phyloP scores from a whole-genome alignment of 2,797 vertebrate genomes.

The Ceryle rudis region DNA sequence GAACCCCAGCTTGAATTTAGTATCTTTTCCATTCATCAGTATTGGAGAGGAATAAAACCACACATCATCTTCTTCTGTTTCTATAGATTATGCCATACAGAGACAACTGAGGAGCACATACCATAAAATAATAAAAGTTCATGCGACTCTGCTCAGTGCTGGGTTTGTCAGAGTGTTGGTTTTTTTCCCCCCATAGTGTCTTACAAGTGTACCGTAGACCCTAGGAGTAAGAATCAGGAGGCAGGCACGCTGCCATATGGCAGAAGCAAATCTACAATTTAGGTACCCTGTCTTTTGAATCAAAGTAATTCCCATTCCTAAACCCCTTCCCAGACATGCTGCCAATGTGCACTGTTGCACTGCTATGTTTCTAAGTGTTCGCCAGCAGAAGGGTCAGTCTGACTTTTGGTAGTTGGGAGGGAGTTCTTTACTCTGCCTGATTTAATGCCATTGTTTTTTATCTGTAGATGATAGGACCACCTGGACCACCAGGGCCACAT shows the following conservation, averaged over 20 bases:
- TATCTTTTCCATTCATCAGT: neutral
- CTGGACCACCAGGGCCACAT: conserved; percentile 91
- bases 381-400: neutral
- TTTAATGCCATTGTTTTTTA: conserved; percentile 63
- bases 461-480: conserved; percentile 90
- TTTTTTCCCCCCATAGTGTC: neutral
- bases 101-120: neutral
- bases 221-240: neutral
- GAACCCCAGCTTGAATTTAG: neutral
- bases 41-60: neutral
- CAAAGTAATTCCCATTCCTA: conserved; percentile 11
- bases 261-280: neutral
- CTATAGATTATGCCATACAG: neutral
- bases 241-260: neutral
- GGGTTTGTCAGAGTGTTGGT: neutral
- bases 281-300: neutral
- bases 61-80: neutral
- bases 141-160: neutral
- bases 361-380: neutral
- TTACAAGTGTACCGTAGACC: neutral
- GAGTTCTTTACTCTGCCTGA: neutral
- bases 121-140: neutral
- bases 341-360: neutral
- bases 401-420: conserved; percentile 26
- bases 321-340: neutral